A percentile compares a stretch with the other conserved stretches of the same genome.
phyloP scores from a whole-genome alignment of 2,113 vertebrate genomes.

The Sitta europaea region DNA sequence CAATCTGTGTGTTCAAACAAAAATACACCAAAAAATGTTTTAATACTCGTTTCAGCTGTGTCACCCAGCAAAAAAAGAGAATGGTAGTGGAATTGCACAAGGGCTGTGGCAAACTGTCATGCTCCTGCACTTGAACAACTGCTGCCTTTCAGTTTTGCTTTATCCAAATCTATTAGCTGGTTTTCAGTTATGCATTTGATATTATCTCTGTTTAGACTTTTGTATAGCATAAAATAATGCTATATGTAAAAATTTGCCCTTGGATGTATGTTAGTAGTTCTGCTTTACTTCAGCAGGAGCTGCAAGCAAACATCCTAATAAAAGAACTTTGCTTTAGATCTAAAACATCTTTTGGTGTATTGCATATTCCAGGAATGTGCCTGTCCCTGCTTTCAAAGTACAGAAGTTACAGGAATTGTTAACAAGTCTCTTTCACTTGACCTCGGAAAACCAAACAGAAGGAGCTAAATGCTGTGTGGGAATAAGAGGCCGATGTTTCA shows the following conservation, averaged over 20 bases:
- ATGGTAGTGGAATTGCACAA: neutral
- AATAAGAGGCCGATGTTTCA: neutral
- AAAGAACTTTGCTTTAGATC: neutral
- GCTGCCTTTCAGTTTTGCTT: neutral
- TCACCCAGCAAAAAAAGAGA: neutral
- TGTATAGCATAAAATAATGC: neutral
- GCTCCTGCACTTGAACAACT: neutral
- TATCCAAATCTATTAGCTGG: neutral
- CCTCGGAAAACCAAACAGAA: neutral
- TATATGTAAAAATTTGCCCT: conserved; percentile 19
- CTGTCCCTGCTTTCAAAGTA: neutral
- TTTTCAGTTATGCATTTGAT: neutral
- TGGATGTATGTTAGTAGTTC: neutral
- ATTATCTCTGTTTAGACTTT: neutral
- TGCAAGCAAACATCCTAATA: conserved; percentile 6
- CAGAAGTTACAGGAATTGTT: neutral
- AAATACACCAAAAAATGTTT: neutral
- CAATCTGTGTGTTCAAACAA: neutral
- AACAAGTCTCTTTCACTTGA: neutral
- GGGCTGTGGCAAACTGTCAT: neutral
- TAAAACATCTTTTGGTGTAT: neutral
- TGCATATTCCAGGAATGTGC: neutral
- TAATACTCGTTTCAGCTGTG: neutral
- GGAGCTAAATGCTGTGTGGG: neutral
- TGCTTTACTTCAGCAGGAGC: conserved; percentile 10